Conservation (phyloP, 2,888 invertebrate species). For the Stenodema calcarata region DNA sequence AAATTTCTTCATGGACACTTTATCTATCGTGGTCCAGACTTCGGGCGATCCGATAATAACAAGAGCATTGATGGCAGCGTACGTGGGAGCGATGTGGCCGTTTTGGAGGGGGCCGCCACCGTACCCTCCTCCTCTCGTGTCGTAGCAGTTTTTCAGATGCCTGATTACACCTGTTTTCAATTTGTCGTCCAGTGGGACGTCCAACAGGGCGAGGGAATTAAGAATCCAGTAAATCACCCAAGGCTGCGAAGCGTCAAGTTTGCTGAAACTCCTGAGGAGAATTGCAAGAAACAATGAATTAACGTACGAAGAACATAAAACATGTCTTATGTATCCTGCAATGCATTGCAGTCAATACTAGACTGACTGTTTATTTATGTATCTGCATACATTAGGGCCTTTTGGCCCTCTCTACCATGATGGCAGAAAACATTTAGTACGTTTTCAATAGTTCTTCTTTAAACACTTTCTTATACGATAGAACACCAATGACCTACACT, state of each 20-base stretch:
- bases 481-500: no score
- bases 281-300: no score
- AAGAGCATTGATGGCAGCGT: slow-evolving; percentile 93
- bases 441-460: no score
- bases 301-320: no score
- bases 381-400: no score
- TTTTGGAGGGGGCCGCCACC: slow-evolving; percentile 93
- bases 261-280: slow-evolving; percentile 62
- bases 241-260: slow-evolving; percentile 91
- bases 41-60: slow-evolving; percentile 83
- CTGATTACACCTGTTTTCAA: slow-evolving; percentile 66
- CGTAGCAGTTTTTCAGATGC: slow-evolving; percentile 76
- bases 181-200: slow-evolving; percentile 68
- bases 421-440: no score
- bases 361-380: no score
- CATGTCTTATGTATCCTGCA: no score
- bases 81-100: slow-evolving; percentile 95
- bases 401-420: no score
- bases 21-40: slow-evolving; percentile 86
- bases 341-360: no score
- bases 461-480: no score
- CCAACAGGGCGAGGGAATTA: slow-evolving; percentile 83
- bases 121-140: slow-evolving; percentile 79
- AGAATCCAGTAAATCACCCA: slow-evolving; percentile 98
- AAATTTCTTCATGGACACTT: slow-evolving; percentile 78